Evolutionary conservation across 1,140 invertebrate genomes (phyloP).

Genomic region (Neotoxoptera formosana): DNA sequence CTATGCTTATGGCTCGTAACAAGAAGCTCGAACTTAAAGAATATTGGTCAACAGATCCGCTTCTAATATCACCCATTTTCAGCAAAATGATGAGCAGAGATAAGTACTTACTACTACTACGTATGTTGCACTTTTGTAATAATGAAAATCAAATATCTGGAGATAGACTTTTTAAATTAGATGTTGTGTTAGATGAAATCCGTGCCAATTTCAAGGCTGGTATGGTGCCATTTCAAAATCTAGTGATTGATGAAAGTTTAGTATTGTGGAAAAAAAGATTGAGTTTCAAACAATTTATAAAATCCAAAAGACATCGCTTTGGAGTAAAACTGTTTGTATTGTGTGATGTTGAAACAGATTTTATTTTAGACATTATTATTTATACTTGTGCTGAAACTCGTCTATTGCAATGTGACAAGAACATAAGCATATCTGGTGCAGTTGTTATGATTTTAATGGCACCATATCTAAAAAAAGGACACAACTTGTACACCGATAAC

Average conservation of each 20-base stretch:
- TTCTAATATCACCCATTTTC: constrained; percentile 58
- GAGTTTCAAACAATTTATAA: neutral
- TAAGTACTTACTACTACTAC: constrained; percentile 55
- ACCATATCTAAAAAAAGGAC: neutral
- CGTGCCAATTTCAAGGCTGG: constrained; percentile 7
- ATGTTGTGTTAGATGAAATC: neutral
- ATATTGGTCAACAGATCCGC: constrained; percentile 58
- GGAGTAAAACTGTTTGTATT: neutral
- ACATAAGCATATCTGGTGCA: neutral
- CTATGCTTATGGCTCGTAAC: neutral
- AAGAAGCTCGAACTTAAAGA: constrained; percentile 15
- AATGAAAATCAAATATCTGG: constrained; percentile 33
- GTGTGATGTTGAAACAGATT: neutral
- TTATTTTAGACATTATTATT: neutral
- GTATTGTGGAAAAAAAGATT: neutral
- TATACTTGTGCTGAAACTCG: neutral
- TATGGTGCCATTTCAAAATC: neutral
- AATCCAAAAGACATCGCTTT: neutral
- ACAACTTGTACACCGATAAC: constrained; percentile 16
- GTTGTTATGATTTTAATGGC: constrained; percentile 1
- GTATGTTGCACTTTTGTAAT: constrained; percentile 57
- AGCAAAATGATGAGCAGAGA: constrained; percentile 55
- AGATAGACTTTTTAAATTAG: constrained; percentile 33
- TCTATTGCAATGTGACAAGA: too few relatives aligned
- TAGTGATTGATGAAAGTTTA: neutral